A percentile compares a stretch with the other conserved stretches of the same genome.
Evolutionary conservation across 1,140 invertebrate genomes (phyloP).

Genomic region (Carcinoscorpius rotundicauda): DNA sequence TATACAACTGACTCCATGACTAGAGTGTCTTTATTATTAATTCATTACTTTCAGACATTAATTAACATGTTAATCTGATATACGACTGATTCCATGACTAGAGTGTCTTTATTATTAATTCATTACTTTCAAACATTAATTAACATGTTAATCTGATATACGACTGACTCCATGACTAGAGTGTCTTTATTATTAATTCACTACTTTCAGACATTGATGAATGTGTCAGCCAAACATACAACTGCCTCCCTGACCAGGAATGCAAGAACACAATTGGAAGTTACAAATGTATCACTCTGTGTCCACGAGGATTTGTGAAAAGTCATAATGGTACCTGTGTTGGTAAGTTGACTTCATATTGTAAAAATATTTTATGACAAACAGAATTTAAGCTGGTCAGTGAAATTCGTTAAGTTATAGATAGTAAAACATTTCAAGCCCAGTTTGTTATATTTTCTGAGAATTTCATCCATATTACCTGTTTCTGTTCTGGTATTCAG

Average conservation of each 20-base stretch:
- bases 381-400: too few relatives aligned
- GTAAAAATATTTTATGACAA: background rate
- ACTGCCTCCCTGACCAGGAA: conserved; percentile 50
- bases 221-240: conserved; percentile 42
- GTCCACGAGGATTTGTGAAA: conserved; percentile 30
- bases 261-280: conserved; percentile 84
- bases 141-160: too few relatives aligned
- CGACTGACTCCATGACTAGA: too few relatives aligned
- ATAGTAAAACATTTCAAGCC: too few relatives aligned
- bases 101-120: background rate
- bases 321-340: conserved; percentile 29
- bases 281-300: conserved; percentile 56
- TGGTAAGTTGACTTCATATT: conserved; percentile 23
- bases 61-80: too few relatives aligned
- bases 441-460: too few relatives aligned
- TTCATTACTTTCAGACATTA: conserved; percentile 38
- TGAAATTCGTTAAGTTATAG: too few relatives aligned
- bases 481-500: conserved; percentile 27
- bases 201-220: conserved; percentile 47
- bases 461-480: too few relatives aligned
- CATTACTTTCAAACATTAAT: background rate
- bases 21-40: too few relatives aligned
- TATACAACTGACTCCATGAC: too few relatives aligned
- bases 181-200: background rate
- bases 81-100: too few relatives aligned